These are phyloP conservation scores for Cygnus buccinator DNA, from an alignment of 2,113 vertebrate genomes.

Conservation along the genomic window DNA sequence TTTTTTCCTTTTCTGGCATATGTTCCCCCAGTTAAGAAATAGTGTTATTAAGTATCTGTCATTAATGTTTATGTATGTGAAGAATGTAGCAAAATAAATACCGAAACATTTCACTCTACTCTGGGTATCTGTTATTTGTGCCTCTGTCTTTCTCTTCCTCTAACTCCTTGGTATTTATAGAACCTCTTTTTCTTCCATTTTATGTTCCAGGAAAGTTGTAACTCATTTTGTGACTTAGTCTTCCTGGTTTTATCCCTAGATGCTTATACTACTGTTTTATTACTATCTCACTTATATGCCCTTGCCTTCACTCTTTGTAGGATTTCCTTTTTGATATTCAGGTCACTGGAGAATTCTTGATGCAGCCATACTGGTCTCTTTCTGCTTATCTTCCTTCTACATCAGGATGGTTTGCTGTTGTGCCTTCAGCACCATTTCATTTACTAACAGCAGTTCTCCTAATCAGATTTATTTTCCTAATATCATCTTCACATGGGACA, in stretches of 20 bases:
- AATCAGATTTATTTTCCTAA: not conserved
- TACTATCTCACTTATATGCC: not conserved
- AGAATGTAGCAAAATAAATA: not conserved
- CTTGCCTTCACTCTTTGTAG: not conserved
- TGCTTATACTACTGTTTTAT: not conserved
- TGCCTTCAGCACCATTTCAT: not conserved
- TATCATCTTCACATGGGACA: not conserved
- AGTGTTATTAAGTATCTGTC: not conserved
- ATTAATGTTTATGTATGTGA: not conserved
- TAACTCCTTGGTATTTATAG: not conserved
- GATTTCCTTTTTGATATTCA: conserved; percentile 31
- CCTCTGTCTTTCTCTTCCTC: not conserved
- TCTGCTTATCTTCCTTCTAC: not conserved
- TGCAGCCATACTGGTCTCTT: not conserved
- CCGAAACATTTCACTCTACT: not conserved
- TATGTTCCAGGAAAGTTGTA: not conserved
- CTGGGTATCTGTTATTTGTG: not conserved
- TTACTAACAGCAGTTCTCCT: not conserved
- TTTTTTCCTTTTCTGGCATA: not conserved
- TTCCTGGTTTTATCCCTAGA: not conserved
- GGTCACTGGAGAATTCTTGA: conserved; percentile 20
- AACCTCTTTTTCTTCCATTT: conserved; percentile 15
- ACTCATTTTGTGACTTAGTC: not conserved
- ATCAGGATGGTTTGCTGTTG: not conserved
- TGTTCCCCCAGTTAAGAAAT: not conserved